These are phyloP conservation scores for Dioctria rufipes DNA, from an alignment of 2,888 invertebrate species.

Conservation along the genomic window DNA sequence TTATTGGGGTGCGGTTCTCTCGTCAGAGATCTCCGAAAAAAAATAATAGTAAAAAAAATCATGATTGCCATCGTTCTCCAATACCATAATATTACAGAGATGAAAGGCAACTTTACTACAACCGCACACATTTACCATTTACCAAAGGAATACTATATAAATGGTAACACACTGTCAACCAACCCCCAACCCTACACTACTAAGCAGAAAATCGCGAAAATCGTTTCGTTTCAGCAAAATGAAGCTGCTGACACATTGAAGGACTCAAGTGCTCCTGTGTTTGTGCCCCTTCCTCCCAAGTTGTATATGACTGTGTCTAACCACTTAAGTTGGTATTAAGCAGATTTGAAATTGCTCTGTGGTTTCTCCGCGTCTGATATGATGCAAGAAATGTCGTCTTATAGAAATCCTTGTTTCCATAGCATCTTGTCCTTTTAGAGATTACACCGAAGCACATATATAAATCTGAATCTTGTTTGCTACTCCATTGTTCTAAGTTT, in stretches of 20 bases:
- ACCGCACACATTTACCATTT: constrained; percentile 12
- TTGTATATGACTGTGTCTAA: constrained; percentile 16
- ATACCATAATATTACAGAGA: constrained; percentile 41
- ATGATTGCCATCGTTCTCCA: constrained; percentile 55
- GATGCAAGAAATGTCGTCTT: constrained; percentile 29
- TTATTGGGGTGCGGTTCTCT: constrained; percentile 60
- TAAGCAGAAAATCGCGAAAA: constrained; percentile 38
- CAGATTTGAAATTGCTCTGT: constrained; percentile 45
- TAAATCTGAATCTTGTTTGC: constrained; percentile 37
- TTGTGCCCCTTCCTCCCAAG: constrained; percentile 1
- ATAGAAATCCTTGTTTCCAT: constrained; percentile 15
- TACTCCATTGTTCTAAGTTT: constrained; percentile 22
- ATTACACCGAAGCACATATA: constrained; percentile 33
- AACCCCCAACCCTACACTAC: constrained; percentile 10
- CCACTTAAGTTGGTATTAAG: constrained; percentile 48
- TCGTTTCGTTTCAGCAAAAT: constrained; percentile 36
- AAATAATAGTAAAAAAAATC: constrained; percentile 54
- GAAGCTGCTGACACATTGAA: constrained; percentile 54
- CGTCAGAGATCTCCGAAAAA: constrained; percentile 28
- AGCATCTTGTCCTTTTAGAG: background rate
- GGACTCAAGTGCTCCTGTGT: constrained; percentile 18
- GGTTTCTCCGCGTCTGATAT: constrained; percentile 26
- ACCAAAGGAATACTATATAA: background rate
- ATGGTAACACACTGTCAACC: constrained; percentile 32
- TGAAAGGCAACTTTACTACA: constrained; percentile 36